Percentiles rank a stretch among this genome's conserved stretches.
These are phyloP conservation scores for Sylvia borin DNA, from an alignment of 2,797 vertebrate species.

Conservation along the genomic window DNA sequence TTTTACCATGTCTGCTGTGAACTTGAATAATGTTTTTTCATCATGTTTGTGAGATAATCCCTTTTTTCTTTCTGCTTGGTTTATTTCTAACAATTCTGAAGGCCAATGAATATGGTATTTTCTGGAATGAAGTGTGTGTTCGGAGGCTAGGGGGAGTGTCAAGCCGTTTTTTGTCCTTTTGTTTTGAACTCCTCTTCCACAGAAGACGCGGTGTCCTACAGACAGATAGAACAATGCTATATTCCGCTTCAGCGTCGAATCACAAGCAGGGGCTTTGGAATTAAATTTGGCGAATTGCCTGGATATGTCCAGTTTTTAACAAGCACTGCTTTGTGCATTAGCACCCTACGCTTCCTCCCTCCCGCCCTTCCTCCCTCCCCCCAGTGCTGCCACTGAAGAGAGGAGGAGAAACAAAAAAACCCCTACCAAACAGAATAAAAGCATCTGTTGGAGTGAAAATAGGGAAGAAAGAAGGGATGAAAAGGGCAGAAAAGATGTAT, in stretches of 20 bases:
- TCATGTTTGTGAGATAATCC: constrained; percentile 28
- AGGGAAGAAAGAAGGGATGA: constrained; percentile 36
- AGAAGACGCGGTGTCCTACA: constrained; percentile 77
- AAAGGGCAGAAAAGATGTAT: constrained; percentile 63
- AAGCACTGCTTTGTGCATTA: constrained; percentile 89
- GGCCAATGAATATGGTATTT: constrained; percentile 59
- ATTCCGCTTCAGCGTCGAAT: constrained; percentile 74
- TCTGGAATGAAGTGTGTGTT: constrained; percentile 57
- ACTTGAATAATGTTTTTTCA: constrained; percentile 13
- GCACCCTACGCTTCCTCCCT: constrained; percentile 65
- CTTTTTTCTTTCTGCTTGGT: constrained; percentile 21
- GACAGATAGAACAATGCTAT: constrained; percentile 75
- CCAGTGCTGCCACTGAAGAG: constrained; percentile 47
- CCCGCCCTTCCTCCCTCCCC: constrained; percentile 25
- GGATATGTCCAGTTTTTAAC: constrained; percentile 88
- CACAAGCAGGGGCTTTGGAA: constrained; percentile 79
- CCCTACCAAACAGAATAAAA: constrained; percentile 81
- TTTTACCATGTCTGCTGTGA: neutral
- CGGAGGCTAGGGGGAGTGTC: constrained; percentile 42
- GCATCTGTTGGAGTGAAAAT: constrained; percentile 79
- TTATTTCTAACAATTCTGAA: constrained; percentile 62
- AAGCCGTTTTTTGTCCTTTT: constrained; percentile 63
- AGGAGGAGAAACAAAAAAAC: constrained; percentile 63
- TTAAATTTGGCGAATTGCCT: constrained; percentile 85
- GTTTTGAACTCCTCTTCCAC: constrained; percentile 62